Conservation (phyloP, 1,140 invertebrate genomes). For the Drosophila tani region DNA sequence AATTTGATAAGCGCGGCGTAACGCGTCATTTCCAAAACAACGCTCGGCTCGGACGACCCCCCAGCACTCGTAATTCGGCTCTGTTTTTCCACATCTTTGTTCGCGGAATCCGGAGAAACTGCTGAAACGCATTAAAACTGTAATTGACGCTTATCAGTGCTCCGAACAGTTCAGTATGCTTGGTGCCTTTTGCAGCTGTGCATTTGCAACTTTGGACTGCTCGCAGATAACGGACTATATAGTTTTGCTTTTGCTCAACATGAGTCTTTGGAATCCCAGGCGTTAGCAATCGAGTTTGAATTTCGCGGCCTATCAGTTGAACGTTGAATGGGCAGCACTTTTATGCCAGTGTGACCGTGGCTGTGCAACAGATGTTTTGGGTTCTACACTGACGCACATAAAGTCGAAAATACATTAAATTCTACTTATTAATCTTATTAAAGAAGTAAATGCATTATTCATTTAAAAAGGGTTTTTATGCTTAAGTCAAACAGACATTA, state of each 20-base stretch:
- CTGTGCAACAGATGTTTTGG: background rate
- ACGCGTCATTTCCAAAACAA: slow-evolving; percentile 28
- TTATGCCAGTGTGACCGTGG: slow-evolving; percentile 24
- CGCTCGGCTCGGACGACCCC: slow-evolving; percentile 17
- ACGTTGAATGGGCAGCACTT: slow-evolving; percentile 40
- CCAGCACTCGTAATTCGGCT: background rate
- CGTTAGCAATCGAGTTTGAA: slow-evolving; percentile 23
- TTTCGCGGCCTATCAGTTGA: slow-evolving; percentile 13
- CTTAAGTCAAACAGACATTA: too few species aligned
- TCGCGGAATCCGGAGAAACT: slow-evolving; percentile 6
- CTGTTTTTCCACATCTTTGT: background rate
- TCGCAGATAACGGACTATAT: background rate
- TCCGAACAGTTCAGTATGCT: background rate
- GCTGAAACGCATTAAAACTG: slow-evolving; percentile 32
- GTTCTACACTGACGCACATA: background rate
- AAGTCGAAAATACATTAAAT: too few species aligned
- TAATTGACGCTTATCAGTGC: slow-evolving; percentile 25
- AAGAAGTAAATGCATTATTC: too few species aligned
- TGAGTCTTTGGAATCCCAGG: background rate
- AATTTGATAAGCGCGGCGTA: slow-evolving; percentile 47
- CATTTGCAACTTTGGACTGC: slow-evolving; percentile 35
- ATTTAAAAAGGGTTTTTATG: too few species aligned
- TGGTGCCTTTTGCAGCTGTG: slow-evolving; percentile 29
- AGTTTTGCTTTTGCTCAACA: background rate
- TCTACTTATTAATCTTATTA: too few species aligned